Base-by-base conservation (phyloP, 2,113 vertebrate genomes). In the Panurus biarmicus region DNA sequence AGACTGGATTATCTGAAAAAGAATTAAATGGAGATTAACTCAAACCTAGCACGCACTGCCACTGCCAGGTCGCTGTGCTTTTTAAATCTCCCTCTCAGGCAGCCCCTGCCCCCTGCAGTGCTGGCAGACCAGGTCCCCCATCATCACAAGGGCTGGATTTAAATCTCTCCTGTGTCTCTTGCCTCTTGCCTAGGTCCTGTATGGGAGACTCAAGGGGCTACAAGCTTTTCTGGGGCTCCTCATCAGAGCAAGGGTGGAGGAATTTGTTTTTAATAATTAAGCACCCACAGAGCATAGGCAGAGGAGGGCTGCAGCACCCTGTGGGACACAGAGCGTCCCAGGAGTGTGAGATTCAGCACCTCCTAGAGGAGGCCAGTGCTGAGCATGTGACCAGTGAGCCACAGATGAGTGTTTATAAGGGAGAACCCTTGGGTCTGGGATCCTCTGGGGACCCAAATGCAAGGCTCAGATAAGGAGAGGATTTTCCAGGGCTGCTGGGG, bases 21-120 rank as follows among this genome's bases (percentile, higher is more conserved):
- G 85, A 96, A 95, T 96, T 96, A 96, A 96, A 93, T 54, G 62
- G 89, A 92, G 91, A 96, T 97, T 96, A 96, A 95, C 87, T 96
- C 65, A 51, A 93, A 67, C 70, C 85, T 69, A 85, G 82, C 84
- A 93, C 0, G 0, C 71, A 42, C 64, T 69, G 56, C 47, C 56
- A 70, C 58, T 44, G 45, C 74, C 61, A 64, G 85, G 71, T 74
- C 0, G 0, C 57, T 33, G 18, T 72, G 77, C 77, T 92, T 87
- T 86, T 95, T 58, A 94, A 92, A 89, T 18, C 50, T 85, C 71
- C 50, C 75, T 79, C 71, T 67, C 2, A 1, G 3, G 78, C 61
- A 92, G 53, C 9, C 48, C 61, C 57, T 36, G 45, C 12, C 40
- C 54, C 36, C 51, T 61, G 54, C 36, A 76, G 61, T 0, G 0